These are phyloP conservation scores for Labroides dimidiatus DNA, from an alignment of 2,797 vertebrate species.

Conservation along the genomic window DNA sequence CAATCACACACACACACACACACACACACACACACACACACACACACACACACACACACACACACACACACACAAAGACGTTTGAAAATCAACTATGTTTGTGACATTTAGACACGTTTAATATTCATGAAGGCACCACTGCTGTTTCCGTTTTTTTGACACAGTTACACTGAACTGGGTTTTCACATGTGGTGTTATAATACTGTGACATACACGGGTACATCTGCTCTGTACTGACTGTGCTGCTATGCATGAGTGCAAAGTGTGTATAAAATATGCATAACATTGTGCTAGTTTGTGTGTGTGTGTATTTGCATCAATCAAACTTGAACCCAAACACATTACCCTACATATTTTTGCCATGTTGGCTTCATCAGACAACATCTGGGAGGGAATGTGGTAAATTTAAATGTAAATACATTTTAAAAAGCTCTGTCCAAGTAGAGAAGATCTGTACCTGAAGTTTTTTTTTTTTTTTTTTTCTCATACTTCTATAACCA, in stretches of 20 bases:
- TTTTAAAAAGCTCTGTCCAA: too few relatives aligned
- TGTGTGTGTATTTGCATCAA: background rate
- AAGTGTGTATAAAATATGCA: background rate
- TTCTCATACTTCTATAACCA: background rate
- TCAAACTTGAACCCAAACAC: background rate
- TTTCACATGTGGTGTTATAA: constrained; percentile 19
- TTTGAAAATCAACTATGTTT: constrained; percentile 65
- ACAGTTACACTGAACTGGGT: constrained; percentile 35
- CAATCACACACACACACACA: constrained; percentile 20
- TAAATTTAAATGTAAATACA: too few relatives aligned
- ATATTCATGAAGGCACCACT: constrained; percentile 66
- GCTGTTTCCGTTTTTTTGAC: constrained; percentile 39
- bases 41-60: constrained; percentile 4
- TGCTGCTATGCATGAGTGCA: background rate
- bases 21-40: constrained; percentile 18
- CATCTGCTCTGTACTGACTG: constrained; percentile 3
- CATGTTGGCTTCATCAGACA: too few relatives aligned
- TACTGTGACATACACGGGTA: constrained; percentile 15
- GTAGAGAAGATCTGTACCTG: too few relatives aligned
- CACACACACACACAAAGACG: constrained; percentile 17
- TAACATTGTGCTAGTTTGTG: background rate
- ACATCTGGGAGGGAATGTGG: too few relatives aligned
- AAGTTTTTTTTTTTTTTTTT: too few relatives aligned
- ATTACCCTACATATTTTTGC: too few relatives aligned
- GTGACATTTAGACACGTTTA: constrained; percentile 71